Evolutionary conservation across 2,797 vertebrate species (phyloP).

Genomic region (Liasis olivaceus): DNA sequence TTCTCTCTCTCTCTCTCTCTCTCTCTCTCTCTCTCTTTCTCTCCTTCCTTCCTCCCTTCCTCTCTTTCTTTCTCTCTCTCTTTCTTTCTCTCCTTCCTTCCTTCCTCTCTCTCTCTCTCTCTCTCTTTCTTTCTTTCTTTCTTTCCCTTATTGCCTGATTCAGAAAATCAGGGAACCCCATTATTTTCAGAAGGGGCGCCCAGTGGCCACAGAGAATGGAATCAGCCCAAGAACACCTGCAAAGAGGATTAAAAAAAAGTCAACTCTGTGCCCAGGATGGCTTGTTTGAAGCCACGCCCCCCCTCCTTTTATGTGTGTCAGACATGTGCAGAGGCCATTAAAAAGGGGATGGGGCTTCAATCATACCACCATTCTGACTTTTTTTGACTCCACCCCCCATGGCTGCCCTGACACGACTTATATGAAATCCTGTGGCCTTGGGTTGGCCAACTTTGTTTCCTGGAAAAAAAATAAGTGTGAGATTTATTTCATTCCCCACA

Average conservation of each 20-base stretch:
- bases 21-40: no score
- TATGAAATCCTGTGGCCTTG: background rate
- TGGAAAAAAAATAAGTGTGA: background rate
- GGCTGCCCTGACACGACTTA: background rate
- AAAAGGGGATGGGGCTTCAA: background rate
- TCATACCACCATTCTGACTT: background rate
- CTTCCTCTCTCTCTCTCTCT: no score
- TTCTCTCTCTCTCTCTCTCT: no score
- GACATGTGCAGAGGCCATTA: background rate
- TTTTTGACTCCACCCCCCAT: background rate
- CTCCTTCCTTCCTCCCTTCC: no score
- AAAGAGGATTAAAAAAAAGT: background rate
- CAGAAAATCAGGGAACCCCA: background rate
- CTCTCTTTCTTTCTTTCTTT: no score
- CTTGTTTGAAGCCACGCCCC: background rate
- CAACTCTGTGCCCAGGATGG: background rate
- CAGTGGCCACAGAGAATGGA: background rate
- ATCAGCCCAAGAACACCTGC: background rate
- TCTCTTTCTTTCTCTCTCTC: no score
- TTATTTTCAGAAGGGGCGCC: background rate
- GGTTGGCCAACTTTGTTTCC: background rate
- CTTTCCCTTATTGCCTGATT: fast-evolving
- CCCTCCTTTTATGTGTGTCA: background rate
- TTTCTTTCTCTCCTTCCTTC: no score
- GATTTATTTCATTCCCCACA: background rate